phyloP scores from a whole-genome alignment of 2,888 invertebrate genomes.

The Boloria euphrosyne region DNA sequence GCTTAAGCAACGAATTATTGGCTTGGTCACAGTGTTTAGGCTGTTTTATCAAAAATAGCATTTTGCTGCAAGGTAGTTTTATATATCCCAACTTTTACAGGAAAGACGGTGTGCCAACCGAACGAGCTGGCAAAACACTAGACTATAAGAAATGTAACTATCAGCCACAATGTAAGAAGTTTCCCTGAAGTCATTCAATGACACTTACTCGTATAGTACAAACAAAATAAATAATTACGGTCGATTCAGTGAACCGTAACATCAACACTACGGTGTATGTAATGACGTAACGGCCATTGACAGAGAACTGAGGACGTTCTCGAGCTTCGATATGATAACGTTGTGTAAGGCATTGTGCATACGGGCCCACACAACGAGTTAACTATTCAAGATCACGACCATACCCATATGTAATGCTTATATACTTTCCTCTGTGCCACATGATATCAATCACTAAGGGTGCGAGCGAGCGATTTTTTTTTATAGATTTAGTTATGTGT shows the following conservation, averaged over 20 bases:
- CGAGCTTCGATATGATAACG: constrained; percentile 29
- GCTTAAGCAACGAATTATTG: background rate
- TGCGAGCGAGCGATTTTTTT: too few relatives aligned
- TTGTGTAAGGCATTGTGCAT: constrained; percentile 33
- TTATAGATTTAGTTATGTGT: too few relatives aligned
- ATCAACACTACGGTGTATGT: constrained; percentile 25
- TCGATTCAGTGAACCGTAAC: constrained; percentile 27
- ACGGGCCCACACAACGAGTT: constrained; percentile 45
- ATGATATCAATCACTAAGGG: too few relatives aligned
- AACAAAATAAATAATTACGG: constrained; percentile 24
- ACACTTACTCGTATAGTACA: background rate
- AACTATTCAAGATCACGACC: constrained; percentile 62
- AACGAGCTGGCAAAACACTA: too few relatives aligned
- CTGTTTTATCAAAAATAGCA: background rate
- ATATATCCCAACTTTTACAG: too few relatives aligned
- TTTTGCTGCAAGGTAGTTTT: background rate
- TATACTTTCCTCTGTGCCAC: background rate
- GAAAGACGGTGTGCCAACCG: too few relatives aligned
- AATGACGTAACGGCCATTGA: constrained; percentile 37
- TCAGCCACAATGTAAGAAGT: background rate
- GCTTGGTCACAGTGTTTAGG: background rate
- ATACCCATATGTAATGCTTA: constrained; percentile 40
- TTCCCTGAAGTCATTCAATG: background rate
- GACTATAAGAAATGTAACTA: too few relatives aligned
- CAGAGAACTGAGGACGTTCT: constrained; percentile 32